Evolutionary conservation across 1,140 invertebrate species (phyloP).

Genomic region (Anoplophora glabripennis): DNA sequence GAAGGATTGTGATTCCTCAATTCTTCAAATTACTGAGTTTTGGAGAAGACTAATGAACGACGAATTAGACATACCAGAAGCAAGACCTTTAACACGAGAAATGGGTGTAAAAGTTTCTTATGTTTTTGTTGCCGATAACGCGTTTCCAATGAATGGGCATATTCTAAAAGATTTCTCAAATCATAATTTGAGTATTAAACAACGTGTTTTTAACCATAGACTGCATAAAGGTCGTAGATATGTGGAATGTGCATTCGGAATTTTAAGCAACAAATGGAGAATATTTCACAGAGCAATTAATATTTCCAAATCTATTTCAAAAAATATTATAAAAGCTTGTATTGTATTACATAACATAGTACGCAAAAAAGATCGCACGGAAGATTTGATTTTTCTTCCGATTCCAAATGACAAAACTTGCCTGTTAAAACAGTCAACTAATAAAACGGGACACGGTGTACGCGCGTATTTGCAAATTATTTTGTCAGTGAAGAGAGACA

Average conservation of each 20-base stretch:
- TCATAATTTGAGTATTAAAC: conserved; percentile 22
- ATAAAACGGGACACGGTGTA: conserved; percentile 14
- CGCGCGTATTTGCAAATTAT: conserved; percentile 18
- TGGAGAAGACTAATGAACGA: conserved; percentile 7
- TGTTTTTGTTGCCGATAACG: conserved; percentile 20
- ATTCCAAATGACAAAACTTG: conserved; percentile 20
- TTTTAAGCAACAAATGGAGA: too few species aligned
- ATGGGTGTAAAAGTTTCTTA: conserved; percentile 9
- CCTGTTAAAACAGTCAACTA: conserved; percentile 4
- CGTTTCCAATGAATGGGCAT: conserved; percentile 17
- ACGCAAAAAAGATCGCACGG: conserved; percentile 14
- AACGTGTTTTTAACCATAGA: conserved; percentile 48
- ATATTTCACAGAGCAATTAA: conserved; percentile 15
- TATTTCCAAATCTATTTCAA: conserved; percentile 7
- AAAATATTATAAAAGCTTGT: conserved; percentile 17
- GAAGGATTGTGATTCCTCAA: conserved; percentile 30
- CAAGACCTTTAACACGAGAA: conserved; percentile 14
- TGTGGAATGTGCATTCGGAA: conserved; percentile 43
- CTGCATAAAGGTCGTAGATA: conserved; percentile 46
- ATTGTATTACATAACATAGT: conserved; percentile 11
- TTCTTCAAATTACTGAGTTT: conserved; percentile 18
- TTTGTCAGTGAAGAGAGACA: conserved; percentile 12
- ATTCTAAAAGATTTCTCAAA: conserved; percentile 22
- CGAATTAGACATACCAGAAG: conserved; percentile 9
- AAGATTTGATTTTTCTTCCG: conserved; percentile 22